phyloP scores from a whole-genome alignment of 2,797 vertebrate genomes.

The Aphelocoma californica region DNA sequence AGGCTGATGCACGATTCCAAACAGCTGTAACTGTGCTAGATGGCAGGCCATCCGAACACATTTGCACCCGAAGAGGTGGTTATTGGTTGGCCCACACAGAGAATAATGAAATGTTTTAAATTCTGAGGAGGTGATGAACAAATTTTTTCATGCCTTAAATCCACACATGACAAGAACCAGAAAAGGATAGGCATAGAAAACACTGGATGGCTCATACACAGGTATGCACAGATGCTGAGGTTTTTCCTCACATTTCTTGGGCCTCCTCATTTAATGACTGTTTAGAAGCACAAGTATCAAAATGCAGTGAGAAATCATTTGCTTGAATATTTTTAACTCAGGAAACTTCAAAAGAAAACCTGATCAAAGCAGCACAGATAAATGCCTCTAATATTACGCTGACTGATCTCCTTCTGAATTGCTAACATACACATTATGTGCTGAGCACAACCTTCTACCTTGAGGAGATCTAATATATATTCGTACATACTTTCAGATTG shows the following conservation, averaged over 20 bases:
- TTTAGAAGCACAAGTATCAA: not conserved
- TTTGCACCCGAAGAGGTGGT: not conserved
- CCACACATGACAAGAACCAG: not conserved
- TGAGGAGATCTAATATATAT: not conserved
- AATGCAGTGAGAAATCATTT: not conserved
- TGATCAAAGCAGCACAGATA: constrained; percentile 43
- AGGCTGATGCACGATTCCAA: not conserved
- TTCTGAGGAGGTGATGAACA: not conserved
- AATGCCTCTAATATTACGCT: constrained; percentile 5
- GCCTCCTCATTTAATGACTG: not conserved
- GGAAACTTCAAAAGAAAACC: constrained; percentile 36
- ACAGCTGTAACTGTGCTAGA: not conserved
- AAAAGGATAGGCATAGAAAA: not conserved
- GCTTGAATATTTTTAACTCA: not conserved
- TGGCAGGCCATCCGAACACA: not conserved
- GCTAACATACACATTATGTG: not conserved
- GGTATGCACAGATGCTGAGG: not conserved
- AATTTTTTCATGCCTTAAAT: not conserved
- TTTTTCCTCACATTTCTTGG: not conserved
- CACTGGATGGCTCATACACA: not conserved
- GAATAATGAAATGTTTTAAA: not conserved
- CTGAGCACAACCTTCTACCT: not conserved
- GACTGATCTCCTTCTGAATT: constrained; percentile 22
- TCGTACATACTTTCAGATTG: not conserved
- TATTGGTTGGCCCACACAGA: not conserved